A percentile compares a stretch with the other conserved stretches of the same genome.
Conservation (phyloP, 1,140 invertebrate species). For the Olivierus martensii region DNA sequence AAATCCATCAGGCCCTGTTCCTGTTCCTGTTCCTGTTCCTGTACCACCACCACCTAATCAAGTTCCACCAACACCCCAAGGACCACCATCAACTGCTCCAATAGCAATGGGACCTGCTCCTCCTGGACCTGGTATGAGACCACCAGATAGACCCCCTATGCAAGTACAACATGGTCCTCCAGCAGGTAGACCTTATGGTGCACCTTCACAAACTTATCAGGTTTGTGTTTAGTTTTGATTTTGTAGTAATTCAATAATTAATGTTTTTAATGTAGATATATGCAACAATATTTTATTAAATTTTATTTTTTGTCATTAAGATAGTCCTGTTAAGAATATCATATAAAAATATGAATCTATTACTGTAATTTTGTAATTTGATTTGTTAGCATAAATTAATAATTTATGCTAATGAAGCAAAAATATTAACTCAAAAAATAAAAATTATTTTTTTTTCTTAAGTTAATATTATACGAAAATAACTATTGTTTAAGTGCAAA, state of each 20-base stretch:
- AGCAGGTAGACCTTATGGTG: conserved; percentile 38
- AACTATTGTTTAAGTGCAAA: too few relatives aligned
- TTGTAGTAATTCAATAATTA: conserved; percentile 10
- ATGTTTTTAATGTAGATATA: too few relatives aligned
- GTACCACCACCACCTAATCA: conserved; percentile 11
- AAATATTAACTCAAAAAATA: too few relatives aligned
- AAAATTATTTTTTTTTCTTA: too few relatives aligned
- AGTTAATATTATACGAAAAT: too few relatives aligned
- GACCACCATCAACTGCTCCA: conserved; percentile 37
- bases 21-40: not conserved
- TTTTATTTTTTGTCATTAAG: too few relatives aligned
- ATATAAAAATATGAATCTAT: too few relatives aligned
- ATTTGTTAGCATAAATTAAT: too few relatives aligned
- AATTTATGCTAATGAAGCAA: too few relatives aligned
- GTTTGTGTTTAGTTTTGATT: conserved; percentile 38
- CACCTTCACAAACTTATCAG: conserved; percentile 44
- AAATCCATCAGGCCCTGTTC: conserved; percentile 1
- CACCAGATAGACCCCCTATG: conserved; percentile 18
- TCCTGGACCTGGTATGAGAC: conserved; percentile 41
- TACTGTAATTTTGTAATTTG: too few relatives aligned
- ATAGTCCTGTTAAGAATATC: too few relatives aligned
- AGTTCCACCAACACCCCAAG: conserved; percentile 41
- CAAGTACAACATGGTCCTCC: conserved; percentile 13
- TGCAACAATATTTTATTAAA: too few relatives aligned
- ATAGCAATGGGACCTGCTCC: conserved; percentile 43